Evolutionary conservation across 1,140 invertebrate species (phyloP), one percentile per base, ranked within the genome.

Genomic region (Tetragnatha versicolor): DNA sequence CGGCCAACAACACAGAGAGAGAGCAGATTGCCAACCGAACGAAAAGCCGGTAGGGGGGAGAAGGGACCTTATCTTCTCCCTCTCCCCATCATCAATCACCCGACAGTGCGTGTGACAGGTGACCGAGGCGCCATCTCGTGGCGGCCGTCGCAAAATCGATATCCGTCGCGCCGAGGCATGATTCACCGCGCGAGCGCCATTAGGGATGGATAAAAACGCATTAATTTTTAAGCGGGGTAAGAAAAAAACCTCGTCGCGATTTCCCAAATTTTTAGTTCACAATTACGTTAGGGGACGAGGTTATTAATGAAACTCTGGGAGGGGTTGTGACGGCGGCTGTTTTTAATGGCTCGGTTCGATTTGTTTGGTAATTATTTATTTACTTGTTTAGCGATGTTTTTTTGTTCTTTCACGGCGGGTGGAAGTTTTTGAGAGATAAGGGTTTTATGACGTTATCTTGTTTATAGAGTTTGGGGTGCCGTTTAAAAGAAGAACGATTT

Each of bases 101-200:
- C 73, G 73, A 77, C 73, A 77, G 73, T 77, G 73, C 73, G 47
- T 77, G 73, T 77, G 73, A 77, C 73, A 77, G 73, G 73, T 37
- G 73, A 65, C 35, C 14, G 27, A 31, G 33, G 73, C 73, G 73
- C 73, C 73, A 77, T 77, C 73, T 66, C 51, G 58, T 9, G 73
- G 45, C 61, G 42, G 25, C 72, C 37, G 55, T 27, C 22, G 9
- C 14, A 65, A 77, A 77, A 77, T 77, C 73, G 73, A 77, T 77
- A 77, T 77, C 14, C 22, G 31, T 9, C 33, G 20, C 39, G 39
- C 25, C 37, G 17, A 65, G 45, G 17, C 31, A 29, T 65, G 60
- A 53, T 39, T 65, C 73, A 53, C 31, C 27, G 12, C 47, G 3
- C 25, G 20, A 29, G n/a, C 42, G 20, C 35, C 66, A 27, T 53